Evolutionary conservation across 2,888 invertebrate species (phyloP).

Genomic region (Chrysina gloriosa): DNA sequence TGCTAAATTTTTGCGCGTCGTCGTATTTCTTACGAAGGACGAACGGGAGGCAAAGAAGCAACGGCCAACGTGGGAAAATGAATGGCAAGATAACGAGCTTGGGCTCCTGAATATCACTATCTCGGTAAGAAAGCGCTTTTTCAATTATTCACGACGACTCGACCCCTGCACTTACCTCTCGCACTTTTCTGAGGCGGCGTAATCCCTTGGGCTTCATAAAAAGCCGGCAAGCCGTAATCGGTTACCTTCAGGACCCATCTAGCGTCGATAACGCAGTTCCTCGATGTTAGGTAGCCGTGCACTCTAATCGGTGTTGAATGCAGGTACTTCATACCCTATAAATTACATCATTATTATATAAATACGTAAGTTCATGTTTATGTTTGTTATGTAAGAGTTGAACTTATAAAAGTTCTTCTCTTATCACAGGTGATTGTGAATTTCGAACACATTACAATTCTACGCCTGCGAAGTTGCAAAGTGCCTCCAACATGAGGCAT

Average conservation of each 20-base stretch:
- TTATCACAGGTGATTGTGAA: too few relatives aligned
- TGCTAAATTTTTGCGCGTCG: constrained; percentile 9
- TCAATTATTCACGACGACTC: constrained; percentile 31
- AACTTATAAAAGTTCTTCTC: too few relatives aligned
- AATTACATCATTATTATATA: constrained; percentile 41
- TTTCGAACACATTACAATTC: too few relatives aligned
- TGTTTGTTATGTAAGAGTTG: too few relatives aligned
- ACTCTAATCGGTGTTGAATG: constrained; percentile 85
- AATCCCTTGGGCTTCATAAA: constrained; percentile 80
- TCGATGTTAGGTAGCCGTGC: constrained; percentile 88
- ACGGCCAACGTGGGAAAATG: background rate
- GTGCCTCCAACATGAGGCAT: too few relatives aligned
- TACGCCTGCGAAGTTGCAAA: too few relatives aligned
- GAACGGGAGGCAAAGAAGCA: background rate
- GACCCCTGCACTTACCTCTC: constrained; percentile 69
- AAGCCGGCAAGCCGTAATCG: constrained; percentile 86
- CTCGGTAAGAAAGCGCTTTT: constrained; percentile 20
- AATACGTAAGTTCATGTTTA: constrained; percentile 7
- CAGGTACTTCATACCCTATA: constrained; percentile 88
- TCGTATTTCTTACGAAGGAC: background rate
- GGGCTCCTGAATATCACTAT: background rate
- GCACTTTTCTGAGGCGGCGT: constrained; percentile 73
- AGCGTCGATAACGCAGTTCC: constrained; percentile 95
- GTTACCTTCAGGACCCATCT: constrained; percentile 96
- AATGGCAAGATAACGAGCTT: constrained; percentile 10